phyloP scores from a whole-genome alignment of 2,888 invertebrate species.

The Xylota sylvarum region DNA sequence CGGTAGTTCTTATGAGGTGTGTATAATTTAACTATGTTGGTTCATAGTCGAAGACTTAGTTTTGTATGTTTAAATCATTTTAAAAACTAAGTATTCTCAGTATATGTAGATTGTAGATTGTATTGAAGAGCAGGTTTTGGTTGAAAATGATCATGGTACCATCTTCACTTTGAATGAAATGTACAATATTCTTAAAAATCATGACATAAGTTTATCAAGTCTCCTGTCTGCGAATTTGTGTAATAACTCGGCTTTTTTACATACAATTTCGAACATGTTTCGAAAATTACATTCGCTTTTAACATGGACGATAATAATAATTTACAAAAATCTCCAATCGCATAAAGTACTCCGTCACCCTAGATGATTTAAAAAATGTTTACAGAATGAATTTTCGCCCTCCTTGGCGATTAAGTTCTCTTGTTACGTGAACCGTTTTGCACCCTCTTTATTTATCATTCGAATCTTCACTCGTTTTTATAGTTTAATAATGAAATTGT shows the following conservation, averaged over 20 bases:
- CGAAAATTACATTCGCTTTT: constrained; percentile 30
- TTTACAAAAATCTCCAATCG: constrained; percentile 15
- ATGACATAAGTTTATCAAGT: no score
- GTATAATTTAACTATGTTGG: no score
- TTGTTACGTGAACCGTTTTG: constrained; percentile 59
- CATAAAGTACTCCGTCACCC: constrained; percentile 33
- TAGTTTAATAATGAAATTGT: constrained; percentile 76
- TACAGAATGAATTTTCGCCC: constrained; percentile 63
- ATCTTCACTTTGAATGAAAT: no score
- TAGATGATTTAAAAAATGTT: constrained; percentile 51
- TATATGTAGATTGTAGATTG: no score
- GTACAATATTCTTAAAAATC: no score
- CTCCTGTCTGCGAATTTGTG: not conserved
- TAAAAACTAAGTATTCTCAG: no score
- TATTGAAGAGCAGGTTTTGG: no score
- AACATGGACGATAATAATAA: constrained; percentile 43
- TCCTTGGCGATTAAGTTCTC: constrained; percentile 72
- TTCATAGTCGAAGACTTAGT: no score
- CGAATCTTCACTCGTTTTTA: constrained; percentile 50
- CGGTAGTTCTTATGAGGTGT: no score
- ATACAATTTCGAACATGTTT: constrained; percentile 30
- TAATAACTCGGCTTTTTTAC: not conserved
- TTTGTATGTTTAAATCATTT: no score
- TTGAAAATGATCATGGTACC: no score
- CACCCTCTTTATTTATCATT: constrained; percentile 75